Base-by-base conservation (phyloP, 2,888 invertebrate species). In the Oeneis ivallda region DNA sequence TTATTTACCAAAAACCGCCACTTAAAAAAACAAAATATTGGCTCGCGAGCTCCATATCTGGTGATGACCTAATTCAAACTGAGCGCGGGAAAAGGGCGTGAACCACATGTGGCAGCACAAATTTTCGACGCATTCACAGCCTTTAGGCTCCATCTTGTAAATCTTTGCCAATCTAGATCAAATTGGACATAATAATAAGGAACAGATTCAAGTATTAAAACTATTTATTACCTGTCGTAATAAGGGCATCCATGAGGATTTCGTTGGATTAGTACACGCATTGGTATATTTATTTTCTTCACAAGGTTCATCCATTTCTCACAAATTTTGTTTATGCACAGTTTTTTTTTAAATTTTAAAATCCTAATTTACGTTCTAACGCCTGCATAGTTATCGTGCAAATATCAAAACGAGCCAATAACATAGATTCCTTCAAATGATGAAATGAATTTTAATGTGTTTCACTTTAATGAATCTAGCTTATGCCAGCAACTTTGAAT, bases 201-300 rank as follows among this genome's bases (percentile, higher is more conserved):
- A n/a, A 7, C 2, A 47, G 8, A 9, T 17, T 15, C 8, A 45
- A 15, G 1, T 49, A 19, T 7, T 11, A 10, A 56, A 39, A 54
- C 8, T 2, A 10, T n/a, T 53, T 15, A 19, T 19, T 56, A 56
- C 56, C 56, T 56, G 56, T 56, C 56, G 17, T 11, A 56, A 17
- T n/a, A 56, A 41, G 11, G 56, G 56, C 7, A 41, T 10, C 56
- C 56, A 56, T 56, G 56, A 56, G 7, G 56, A 56, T 56, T 56
- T 41, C 13, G 17, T 19, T 19, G 39, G 7, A 19, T 9, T 15
- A 3, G 17, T 41, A 26, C 41, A 56, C 39, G 19, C 56, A 56
- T 41, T 41, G 2, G 13, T 39, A 19, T 56, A 41, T 41, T 41
- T 56, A 19, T 56, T 19, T 56, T 41, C 17, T 39, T 56, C 56